Conservation (phyloP, 2,113 vertebrate species). For the Poeciliopsis retropinna region DNA sequence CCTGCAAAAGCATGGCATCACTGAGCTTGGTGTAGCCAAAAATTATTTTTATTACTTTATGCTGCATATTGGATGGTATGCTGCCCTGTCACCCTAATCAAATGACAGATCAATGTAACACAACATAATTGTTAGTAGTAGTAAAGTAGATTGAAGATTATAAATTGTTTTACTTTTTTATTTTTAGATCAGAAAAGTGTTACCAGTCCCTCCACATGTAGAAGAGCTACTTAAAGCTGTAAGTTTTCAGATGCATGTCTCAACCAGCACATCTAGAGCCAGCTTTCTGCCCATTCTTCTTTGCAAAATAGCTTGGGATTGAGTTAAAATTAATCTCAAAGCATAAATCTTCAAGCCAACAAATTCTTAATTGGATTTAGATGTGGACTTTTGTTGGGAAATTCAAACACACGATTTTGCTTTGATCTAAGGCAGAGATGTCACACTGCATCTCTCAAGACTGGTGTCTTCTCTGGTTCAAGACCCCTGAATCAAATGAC, state of each 20-base stretch:
- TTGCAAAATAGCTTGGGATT: neutral
- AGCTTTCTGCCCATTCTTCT: neutral
- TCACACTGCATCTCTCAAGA: too few species aligned
- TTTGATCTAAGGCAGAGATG: too few species aligned
- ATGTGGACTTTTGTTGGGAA: too few species aligned
- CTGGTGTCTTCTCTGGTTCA: too few species aligned
- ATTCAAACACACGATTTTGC: too few species aligned
- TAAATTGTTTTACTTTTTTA: too few species aligned
- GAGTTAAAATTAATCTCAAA: too few species aligned
- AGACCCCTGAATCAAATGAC: too few species aligned
- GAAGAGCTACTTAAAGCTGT: neutral
- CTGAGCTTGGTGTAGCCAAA: neutral
- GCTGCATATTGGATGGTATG: neutral
- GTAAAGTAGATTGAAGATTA: too few species aligned
- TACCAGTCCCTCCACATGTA: neutral
- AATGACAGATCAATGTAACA: neutral
- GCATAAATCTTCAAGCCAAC: too few species aligned
- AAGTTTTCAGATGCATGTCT: neutral
- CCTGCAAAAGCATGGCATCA: neutral
- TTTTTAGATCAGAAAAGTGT: neutral
- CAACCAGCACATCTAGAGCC: neutral
- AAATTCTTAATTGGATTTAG: too few species aligned
- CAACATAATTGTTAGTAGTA: too few species aligned
- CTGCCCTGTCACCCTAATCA: neutral
- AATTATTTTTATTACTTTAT: neutral